phyloP scores from a whole-genome alignment of 2,797 vertebrate species.

The Gastrophryne carolinensis region DNA sequence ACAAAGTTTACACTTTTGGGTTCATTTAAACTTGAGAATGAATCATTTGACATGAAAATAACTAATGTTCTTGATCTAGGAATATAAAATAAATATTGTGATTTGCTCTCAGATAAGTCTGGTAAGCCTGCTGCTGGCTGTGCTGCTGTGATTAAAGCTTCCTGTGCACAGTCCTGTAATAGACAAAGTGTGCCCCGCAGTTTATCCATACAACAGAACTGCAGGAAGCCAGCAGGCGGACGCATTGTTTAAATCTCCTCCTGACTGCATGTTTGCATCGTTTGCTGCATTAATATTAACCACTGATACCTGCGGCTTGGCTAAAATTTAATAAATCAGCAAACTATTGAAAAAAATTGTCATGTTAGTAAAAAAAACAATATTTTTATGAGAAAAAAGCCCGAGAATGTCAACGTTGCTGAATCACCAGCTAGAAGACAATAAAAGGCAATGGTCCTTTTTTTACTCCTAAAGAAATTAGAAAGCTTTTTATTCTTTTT shows the following conservation, averaged over 20 bases:
- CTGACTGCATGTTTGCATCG: conserved; percentile 7
- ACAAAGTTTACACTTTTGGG: too few species aligned
- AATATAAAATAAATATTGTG: neutral
- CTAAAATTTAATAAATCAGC: too few species aligned
- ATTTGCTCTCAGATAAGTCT: conserved; percentile 16
- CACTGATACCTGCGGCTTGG: conserved; percentile 13
- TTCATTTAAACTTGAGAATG: too few species aligned
- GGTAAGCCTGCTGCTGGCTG: conserved; percentile 7
- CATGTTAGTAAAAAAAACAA: too few species aligned
- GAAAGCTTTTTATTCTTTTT: too few species aligned
- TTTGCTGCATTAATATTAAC: conserved; percentile 24
- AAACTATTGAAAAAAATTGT: too few species aligned
- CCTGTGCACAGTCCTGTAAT: conserved; percentile 24
- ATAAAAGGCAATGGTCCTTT: too few species aligned
- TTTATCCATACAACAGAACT: conserved; percentile 38
- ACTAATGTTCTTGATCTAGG: neutral
- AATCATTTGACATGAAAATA: conserved; percentile 12
- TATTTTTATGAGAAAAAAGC: too few species aligned
- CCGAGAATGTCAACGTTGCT: too few species aligned
- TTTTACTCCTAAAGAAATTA: too few species aligned
- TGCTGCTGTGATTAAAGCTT: conserved; percentile 25
- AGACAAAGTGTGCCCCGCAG: conserved; percentile 31
- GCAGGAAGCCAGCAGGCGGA: conserved; percentile 18
- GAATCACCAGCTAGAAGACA: too few species aligned
- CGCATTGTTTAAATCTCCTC: conserved; percentile 16